Evolutionary conservation across 1,140 invertebrate species (phyloP), one percentile per base, ranked within the genome.

Genomic region (Musca vetustissima): DNA sequence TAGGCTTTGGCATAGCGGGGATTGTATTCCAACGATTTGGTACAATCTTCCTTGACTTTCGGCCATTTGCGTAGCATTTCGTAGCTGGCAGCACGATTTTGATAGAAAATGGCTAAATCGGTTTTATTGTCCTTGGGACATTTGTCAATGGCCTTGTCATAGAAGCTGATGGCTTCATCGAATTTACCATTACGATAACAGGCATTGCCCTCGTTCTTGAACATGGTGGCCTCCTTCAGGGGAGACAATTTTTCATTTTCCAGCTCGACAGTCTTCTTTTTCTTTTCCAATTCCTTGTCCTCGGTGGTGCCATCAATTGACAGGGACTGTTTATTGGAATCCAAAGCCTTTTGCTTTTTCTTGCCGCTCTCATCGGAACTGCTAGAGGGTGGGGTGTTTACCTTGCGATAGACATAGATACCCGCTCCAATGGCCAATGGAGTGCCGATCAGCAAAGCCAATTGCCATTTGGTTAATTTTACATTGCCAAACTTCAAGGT

Each of bases 81-180:
- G 85, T 95, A 94, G 24, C 94, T 93, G 48, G 96, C 97, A 6
- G 96, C 97, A 78, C 95, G 89, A 79, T 98, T 98, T 83, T 98
- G 96, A 84, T 97, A 97, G 82, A 95, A 96, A 14, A 92, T 96
- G 4, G 96, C 90, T 52, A 98, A 82, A 72, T 94, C 92, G 3
- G 88, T 85, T 32, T 84, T 85, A 73, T 92, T 88, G 49, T 92
- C 89, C 11, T 83, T 75, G 1, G 95, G 94, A 81, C 95, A 97
- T 14, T 89, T 85, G 72, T 91, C 87, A 69, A 98, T 97, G 0
- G 96, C 96, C 84, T 92, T 88, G 72, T 94, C 93, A 76, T 98
- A 98, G 70, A 89, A 88, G 53, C 86, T 83, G 64, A 98, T 94
- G 13, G 97, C 96, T 77, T 95, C 90, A 72, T 94, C 90, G 81